phyloP scores from a whole-genome alignment of 2,888 invertebrate species.

The Silvanus unidentatus region DNA sequence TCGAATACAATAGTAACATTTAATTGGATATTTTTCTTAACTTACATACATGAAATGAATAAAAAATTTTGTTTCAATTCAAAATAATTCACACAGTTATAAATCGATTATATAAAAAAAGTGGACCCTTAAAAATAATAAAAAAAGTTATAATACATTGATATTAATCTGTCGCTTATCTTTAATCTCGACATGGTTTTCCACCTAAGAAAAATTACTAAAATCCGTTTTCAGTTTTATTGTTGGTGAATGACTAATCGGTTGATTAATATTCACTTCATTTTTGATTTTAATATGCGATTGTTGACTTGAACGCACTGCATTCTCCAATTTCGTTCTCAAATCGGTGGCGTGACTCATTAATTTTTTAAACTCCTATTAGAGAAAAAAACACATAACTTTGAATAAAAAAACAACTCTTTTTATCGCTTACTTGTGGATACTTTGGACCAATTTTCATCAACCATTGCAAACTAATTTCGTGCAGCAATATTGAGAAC shows the following conservation, averaged over 20 bases:
- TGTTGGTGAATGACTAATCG: slow-evolving; percentile 55
- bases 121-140: too few species aligned
- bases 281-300: slow-evolving; percentile 50
- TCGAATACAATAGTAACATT: too few species aligned
- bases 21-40: too few species aligned
- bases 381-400: slow-evolving; percentile 12
- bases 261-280: slow-evolving; percentile 46
- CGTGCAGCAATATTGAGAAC: slow-evolving; percentile 70
- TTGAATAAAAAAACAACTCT: slow-evolving; percentile 3
- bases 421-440: slow-evolving; percentile 59
- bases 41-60: too few species aligned
- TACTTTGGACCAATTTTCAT: slow-evolving; percentile 89
- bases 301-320: slow-evolving; percentile 70
- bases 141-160: too few species aligned
- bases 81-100: too few species aligned
- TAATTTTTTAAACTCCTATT: slow-evolving; percentile 80
- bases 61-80: too few species aligned
- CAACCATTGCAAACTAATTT: slow-evolving; percentile 82
- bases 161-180: too few species aligned
- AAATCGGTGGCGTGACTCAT: slow-evolving; percentile 80
- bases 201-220: slow-evolving; percentile 76
- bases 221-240: slow-evolving; percentile 93
- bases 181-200: too few species aligned
- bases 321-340: slow-evolving; percentile 75
- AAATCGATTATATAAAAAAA: too few species aligned